phyloP scores from a whole-genome alignment of 2,797 vertebrate species.

The Trachops cirrhosus region DNA sequence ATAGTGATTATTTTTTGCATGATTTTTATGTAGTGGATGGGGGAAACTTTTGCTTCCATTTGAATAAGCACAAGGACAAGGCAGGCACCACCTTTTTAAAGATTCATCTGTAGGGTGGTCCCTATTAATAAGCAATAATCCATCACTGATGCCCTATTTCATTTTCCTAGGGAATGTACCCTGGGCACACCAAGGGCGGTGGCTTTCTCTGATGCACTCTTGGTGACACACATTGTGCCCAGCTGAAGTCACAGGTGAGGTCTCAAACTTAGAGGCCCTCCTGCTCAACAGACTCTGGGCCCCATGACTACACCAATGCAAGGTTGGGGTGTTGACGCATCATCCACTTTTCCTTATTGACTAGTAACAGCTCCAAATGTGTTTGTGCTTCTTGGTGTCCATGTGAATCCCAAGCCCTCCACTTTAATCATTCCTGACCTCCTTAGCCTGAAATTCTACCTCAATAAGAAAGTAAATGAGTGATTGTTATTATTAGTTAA shows the following conservation, averaged over 20 bases:
- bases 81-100: background rate
- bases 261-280: background rate
- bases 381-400: background rate
- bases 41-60: background rate
- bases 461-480: slow-evolving; percentile 1
- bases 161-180: background rate
- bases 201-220: background rate
- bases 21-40: background rate
- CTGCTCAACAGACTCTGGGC: background rate
- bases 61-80: background rate
- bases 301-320: background rate
- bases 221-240: background rate
- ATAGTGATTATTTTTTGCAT: background rate
- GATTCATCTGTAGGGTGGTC: background rate
- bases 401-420: background rate
- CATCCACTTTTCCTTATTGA: background rate
- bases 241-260: background rate
- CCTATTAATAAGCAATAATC: background rate
- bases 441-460: background rate
- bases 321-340: too few species aligned
- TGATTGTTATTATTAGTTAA: background rate
- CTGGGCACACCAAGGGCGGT: background rate
- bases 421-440: background rate
- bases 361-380: background rate
- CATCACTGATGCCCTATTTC: background rate